Base-by-base conservation (phyloP, 2,888 invertebrate genomes). In the Drosophila fulvimacula region DNA sequence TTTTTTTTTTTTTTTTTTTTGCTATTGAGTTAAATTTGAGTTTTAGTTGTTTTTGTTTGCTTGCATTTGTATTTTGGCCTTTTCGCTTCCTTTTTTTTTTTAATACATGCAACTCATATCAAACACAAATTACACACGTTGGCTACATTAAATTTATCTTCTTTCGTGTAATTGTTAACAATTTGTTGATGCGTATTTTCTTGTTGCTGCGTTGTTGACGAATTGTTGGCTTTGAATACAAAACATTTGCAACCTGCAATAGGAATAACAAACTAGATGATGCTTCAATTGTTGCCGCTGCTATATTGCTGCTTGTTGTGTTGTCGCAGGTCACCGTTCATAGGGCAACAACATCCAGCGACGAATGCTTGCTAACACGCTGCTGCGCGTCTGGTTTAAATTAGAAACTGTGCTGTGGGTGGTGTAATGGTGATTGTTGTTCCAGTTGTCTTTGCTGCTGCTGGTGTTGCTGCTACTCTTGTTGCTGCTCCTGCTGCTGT, bases 311-410 rank as follows among this genome's bases (percentile, higher is more conserved):
- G 19, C 24, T 55, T 52, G 17, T 27, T 55, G 9, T 17, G n/a
- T 42, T 27, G 17, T 42, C 46, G 27, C 46, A 57, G 44, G 42
- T 46, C 30, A 63, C 67, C 51, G 48, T 13, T 65, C n/a, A 36
- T 48, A 63, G 52, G 51, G 51, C 39, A 19, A 56, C 59, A 63
- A 51, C 38, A 59, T 59, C 15, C 44, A 49, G 17, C 21, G 36
- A 38, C 32, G 36, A 21, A 42, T 73, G 36, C 71, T 81, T 62
- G 66, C 88, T 88, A 85, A 79, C 77, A 86, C 77, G 82, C 80
- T 82, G 64, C 32, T 69, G 69, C 77, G 86, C 86, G 72, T 77
- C 82, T 86, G 77, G 81, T 82, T 86, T 62, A 74, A 70, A 62
- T 63, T 67, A 48, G 36, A 48, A 36, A 15, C 57, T 51, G 32